Evolutionary conservation across 1,140 invertebrate genomes (phyloP), one percentile per base, ranked within the genome.

Genomic region (Leptinotarsa lineolata): DNA sequence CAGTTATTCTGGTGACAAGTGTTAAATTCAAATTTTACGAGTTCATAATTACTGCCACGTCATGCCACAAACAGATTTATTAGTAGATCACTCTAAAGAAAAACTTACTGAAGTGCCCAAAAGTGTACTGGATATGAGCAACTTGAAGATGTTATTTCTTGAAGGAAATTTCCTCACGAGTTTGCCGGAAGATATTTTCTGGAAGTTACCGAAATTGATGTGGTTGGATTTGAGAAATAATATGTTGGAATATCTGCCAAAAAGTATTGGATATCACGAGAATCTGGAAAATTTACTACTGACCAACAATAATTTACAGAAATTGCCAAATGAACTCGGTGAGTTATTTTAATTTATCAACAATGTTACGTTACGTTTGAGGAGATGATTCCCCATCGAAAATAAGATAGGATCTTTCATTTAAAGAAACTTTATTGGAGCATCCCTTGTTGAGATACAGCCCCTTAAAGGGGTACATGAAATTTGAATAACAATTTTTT

Each of bases 201-300:
- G 76, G 13, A 78, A 77, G 72, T 73, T 86, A 63, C 78, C 76
- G 8, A 78, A 81, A 64, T 75, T 86, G 46, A 78, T 76, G 60
- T 85, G 85, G 85, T 68, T 86, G 60, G 85, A 86, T 78, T 66
- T 85, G 46, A 78, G 85, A 63, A 82, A 83, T 44, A 86, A 86
- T 72, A 68, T 79, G 24, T 72, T 85, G 59, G 75, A 60, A 58
- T 54, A 15, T 8, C 69, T 86, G 44, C 85, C 85, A 4, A 73
- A 73, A 24, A 78, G 77, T 54, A 81, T 86, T 24, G 83, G 79
- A 2, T 46, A 83, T 71, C 85, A 86, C 77, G 45, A 73, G 70
- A 68, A 78, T 76, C 74, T 86, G 22, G 84, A 85, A 73, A 82
- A 82, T 69, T 64, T 86, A 39, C 75, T 82, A 46, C 75, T 85